Evolutionary conservation across 2,797 vertebrate genomes (phyloP), one percentile per base, ranked within the genome.

Genomic region (Oreochromis mossambicus): DNA sequence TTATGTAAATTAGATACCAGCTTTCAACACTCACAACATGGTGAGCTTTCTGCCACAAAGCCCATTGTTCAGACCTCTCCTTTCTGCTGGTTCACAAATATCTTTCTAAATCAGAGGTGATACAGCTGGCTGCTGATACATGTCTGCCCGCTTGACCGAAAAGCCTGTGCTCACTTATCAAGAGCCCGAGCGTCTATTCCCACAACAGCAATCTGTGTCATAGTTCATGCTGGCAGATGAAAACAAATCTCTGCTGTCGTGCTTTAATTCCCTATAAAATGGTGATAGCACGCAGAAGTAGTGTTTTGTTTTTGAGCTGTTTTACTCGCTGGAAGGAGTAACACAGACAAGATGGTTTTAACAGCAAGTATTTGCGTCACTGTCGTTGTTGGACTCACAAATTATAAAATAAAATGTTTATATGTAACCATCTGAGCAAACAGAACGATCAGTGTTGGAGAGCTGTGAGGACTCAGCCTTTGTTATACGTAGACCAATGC

Each of bases 1-100:
- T 92, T 81, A 86, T 90, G 86, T 46, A 92, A 91, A 93, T 94
- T 17, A 78, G 9, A 88, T 12, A 58, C 7, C 56, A 73, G 73
- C 80, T 88, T 91, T 87, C 77, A 86, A 86, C 84, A 17, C 48
- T 86, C 82, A 82, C 46, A 52, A 80, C 81, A 68, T 8, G 82
- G 36, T 50, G 26, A 86, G 87, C 80, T 84, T 83, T 61, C 70
- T 87, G 79, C 56, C 66, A 66, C 58, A 77, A 52, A 38, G 83
- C 86, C 89, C 36, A 26, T 85, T 86, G 66, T 85, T 83, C 41
- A 81, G 70, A 75, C 17, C n/a, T 66, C 77, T 88, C 7, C 73
- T 76, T 85, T 86, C 70, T 84, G 41, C 80, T 82, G 85, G 48
- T 83, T 83, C 68, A 86, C 81, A 89, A 79, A 89, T 86, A 77